phyloP scores from a whole-genome alignment of 2,888 invertebrate species.

The Celastrina argiolus region DNA sequence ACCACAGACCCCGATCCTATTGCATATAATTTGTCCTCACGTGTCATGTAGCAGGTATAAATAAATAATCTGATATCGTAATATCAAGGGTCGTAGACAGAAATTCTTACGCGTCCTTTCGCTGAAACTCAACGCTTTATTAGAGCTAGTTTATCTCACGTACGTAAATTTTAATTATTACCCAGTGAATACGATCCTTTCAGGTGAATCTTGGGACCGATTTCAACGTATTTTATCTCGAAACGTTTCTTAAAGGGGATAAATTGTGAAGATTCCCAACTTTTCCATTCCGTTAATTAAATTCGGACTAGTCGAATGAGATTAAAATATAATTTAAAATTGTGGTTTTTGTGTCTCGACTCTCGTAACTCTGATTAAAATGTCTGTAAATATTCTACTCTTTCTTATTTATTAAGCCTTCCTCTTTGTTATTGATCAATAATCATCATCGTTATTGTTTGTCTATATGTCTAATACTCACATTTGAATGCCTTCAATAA shows the following conservation, averaged over 20 bases:
- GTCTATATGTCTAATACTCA: neutral
- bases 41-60: constrained; percentile 60
- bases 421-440: too few species aligned
- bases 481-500: neutral
- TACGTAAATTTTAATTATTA: constrained; percentile 38
- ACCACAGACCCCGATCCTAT: constrained; percentile 5
- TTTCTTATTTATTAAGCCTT: neutral
- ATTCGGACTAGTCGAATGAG: neutral
- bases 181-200: constrained; percentile 26
- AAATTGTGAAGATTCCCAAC: constrained; percentile 19
- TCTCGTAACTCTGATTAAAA: neutral
- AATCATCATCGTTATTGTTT: too few species aligned
- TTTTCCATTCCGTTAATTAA: constrained; percentile 18
- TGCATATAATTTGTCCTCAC: constrained; percentile 70
- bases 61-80: constrained; percentile 74
- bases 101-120: constrained; percentile 72
- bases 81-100: constrained; percentile 61
- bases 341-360: neutral
- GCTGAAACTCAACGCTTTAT: constrained; percentile 58
- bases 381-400: neutral
- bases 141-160: constrained; percentile 44
- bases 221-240: constrained; percentile 9
- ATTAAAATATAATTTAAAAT: constrained; percentile 5
- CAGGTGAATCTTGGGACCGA: neutral
- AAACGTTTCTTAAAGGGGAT: constrained; percentile 13